These are phyloP conservation scores for Chionomys nivalis DNA, from an alignment of 2,113 vertebrate genomes.

Conservation along the genomic window DNA sequence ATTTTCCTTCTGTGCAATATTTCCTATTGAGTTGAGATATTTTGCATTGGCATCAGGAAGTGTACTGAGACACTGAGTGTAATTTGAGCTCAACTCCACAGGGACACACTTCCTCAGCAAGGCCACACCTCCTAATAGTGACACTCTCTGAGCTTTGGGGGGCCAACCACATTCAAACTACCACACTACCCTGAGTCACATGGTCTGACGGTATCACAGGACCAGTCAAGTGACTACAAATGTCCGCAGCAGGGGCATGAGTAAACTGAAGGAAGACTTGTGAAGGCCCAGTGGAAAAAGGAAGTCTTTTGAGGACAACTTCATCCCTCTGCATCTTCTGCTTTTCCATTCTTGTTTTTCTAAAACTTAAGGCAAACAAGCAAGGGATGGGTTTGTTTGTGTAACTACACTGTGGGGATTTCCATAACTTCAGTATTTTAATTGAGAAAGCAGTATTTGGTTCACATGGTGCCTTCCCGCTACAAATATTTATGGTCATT, in stretches of 20 bases:
- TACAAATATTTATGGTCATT: background rate
- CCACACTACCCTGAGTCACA: background rate
- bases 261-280: background rate
- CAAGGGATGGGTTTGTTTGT: background rate
- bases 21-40: background rate
- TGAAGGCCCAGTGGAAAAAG: background rate
- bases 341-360: background rate
- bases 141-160: background rate
- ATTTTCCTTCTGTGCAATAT: background rate
- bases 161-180: background rate
- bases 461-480: background rate
- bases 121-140: background rate
- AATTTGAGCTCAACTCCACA: background rate
- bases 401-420: background rate
- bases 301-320: background rate
- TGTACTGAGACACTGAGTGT: background rate
- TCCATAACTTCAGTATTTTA: conserved; percentile 1
- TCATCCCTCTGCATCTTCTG: background rate
- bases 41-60: conserved; percentile 27
- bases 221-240: background rate
- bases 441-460: background rate
- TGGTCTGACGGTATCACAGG: background rate
- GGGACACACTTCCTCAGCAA: background rate
- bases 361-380: background rate
- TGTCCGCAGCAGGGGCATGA: background rate